Conservation (phyloP, 2,888 invertebrate genomes). For the Arenicola marina region DNA sequence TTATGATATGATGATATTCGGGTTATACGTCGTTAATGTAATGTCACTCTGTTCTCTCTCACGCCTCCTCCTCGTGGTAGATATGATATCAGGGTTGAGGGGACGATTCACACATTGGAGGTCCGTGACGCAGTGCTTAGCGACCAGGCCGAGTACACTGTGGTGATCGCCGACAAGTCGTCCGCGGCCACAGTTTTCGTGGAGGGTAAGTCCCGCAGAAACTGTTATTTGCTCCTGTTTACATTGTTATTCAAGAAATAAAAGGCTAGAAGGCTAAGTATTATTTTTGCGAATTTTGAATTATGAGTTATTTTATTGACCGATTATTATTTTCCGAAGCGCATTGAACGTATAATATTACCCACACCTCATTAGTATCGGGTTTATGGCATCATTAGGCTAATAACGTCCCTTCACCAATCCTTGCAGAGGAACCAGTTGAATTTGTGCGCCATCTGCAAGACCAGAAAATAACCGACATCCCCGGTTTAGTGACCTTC, state of each 20-base stretch:
- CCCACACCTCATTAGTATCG: too few relatives aligned
- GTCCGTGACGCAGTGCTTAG: slow-evolving; percentile 49
- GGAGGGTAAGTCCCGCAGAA: slow-evolving; percentile 20
- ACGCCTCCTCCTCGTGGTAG: too few relatives aligned
- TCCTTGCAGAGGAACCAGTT: slow-evolving; percentile 50
- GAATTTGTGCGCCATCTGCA: slow-evolving; percentile 51
- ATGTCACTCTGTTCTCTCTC: too few relatives aligned
- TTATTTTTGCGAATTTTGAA: too few relatives aligned
- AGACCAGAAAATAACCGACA: slow-evolving; percentile 48
- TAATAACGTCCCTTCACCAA: not conserved
- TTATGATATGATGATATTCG: too few relatives aligned
- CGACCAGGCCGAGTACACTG: slow-evolving; percentile 51
- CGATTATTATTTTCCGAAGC: too few relatives aligned
- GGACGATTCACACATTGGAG: slow-evolving; percentile 40
- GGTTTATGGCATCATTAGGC: too few relatives aligned
- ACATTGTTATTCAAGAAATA: too few relatives aligned
- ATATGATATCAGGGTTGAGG: slow-evolving; percentile 32
- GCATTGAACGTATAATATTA: too few relatives aligned
- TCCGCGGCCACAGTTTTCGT: slow-evolving; percentile 25
- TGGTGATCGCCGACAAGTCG: slow-evolving; percentile 20
- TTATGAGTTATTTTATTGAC: too few relatives aligned
- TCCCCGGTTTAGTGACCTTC: slow-evolving; percentile 48
- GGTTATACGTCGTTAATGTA: too few relatives aligned
- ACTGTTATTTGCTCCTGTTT: not conserved
- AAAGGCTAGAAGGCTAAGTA: too few relatives aligned